Conservation (phyloP, 2,113 vertebrate species). For the Eudyptes chrysolophus region DNA sequence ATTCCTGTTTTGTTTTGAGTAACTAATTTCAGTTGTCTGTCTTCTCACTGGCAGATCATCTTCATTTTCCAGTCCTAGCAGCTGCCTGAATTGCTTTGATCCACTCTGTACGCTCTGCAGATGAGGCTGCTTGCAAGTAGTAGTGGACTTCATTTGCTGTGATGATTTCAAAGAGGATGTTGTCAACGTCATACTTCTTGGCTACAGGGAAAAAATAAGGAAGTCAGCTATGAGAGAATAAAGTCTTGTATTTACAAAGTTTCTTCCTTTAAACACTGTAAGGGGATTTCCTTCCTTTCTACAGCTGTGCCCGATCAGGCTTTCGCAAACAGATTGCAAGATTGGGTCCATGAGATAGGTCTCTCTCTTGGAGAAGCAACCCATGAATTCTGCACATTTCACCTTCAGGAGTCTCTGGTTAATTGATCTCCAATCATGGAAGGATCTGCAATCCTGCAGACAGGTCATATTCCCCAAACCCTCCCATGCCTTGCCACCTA, state of each 20-base stretch:
- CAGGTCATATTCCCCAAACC: neutral
- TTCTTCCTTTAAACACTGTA: neutral
- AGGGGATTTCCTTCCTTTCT: neutral
- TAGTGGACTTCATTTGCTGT: constrained; percentile 92
- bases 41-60: neutral
- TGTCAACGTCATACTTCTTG: constrained; percentile 84
- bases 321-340: neutral
- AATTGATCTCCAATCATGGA: neutral
- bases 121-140: constrained; percentile 88
- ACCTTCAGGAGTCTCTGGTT: neutral
- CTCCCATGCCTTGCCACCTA: neutral
- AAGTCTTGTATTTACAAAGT: neutral
- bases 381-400: neutral
- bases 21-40: neutral
- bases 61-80: constrained; percentile 88
- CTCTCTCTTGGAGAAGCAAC: neutral
- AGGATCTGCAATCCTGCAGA: neutral
- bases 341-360: neutral
- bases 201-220: constrained; percentile 67
- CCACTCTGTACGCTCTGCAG: constrained; percentile 92
- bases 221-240: neutral
- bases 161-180: constrained; percentile 97
- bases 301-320: neutral
- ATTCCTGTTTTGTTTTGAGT: neutral
- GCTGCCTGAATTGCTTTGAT: constrained; percentile 90